Evolutionary conservation across 2,113 vertebrate genomes (phyloP), one percentile per base, ranked within the genome.

Genomic region (Erythrocebus patas): DNA sequence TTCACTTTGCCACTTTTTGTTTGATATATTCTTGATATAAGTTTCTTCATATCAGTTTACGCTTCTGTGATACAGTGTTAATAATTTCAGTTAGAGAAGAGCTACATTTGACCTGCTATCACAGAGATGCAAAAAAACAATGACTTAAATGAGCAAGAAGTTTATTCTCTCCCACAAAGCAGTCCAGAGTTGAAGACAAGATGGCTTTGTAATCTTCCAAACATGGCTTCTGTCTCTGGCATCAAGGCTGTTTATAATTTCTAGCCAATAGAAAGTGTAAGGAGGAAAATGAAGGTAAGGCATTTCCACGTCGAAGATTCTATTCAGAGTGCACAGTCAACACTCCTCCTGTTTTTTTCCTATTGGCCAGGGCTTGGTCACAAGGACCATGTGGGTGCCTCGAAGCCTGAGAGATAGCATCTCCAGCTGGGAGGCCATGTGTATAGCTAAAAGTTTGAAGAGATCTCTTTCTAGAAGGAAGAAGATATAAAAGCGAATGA

Each of bases 261-360:
- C 43, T 64, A 93, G 48, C 4, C 48, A 43, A 11, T 13, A 18
- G 5, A 90, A 80, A 48, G 4, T 11, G 20, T 78, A 88, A 52
- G 11, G 22, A 81, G 3, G 72, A 64, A 89, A 55, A 84, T 7
- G 8, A 80, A 4, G 68, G 5, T 25, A 76, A 35, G 43, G 0
- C 18, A 8, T 64, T 90, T 66, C 27, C 13, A 30, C 25, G 1
- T 4, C 8, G 12, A 78, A 43, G 25, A 50, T 55, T 13, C n/a
- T 2, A 0, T 4, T 25, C 3, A 32, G 2, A n/a, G 18, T 64
- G 52, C 64, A 9, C 1, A 32, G 5, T 5, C 6, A 23, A 22
- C 35, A 32, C 8, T 3, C 10, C 11, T 3, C 10, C 30, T 89
- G 7, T 9, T 38, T 80, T 40, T 6, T 68, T 45, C 10, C 25